Evolutionary conservation across 2,797 vertebrate genomes (phyloP), one percentile per base, ranked within the genome.

Genomic region (Enteromius trimaculatus): DNA sequence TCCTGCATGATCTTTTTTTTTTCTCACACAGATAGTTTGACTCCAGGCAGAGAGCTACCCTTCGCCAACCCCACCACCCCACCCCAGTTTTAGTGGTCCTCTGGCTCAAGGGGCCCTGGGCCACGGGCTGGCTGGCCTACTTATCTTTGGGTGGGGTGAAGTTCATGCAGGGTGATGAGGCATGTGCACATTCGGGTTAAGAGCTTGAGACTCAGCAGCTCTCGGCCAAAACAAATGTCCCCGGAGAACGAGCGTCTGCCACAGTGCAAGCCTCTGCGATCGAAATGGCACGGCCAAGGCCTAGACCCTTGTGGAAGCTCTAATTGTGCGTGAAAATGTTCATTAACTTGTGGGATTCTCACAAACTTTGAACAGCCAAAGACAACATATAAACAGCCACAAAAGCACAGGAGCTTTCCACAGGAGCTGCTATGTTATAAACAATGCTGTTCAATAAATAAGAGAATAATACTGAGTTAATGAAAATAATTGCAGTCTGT

Each of bases 321-420:
- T 90, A 90, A 91, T 90, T 86, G 87, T 84, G 89, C 87, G 72
- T 89, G 83, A 90, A 90, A 90, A 90, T 84, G 58, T 88, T 90
- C 83, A 89, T 89, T 88, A 89, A 86, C 86, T 88, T 88, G 74
- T 83, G 83, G 86, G 75, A 89, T 87, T 84, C 82, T 86, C 80
- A 60, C 23, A 21, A 89, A 84, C 76, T 85, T 84, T 31, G 9
- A 82, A 79, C 21, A 68, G 64, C 79, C 85, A 87, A 76, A 85
- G 82, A 87, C 69, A 87, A 80, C 79, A 86, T 75, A 76, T 79
- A 68, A 85, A 79, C 79, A 78, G 82, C 72, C 62, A 37, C 62
- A 83, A 85, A 42, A 87, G 68, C 55, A 29, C 11, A 60, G 66
- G 49, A 1, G 31, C 17, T 78, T 70, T 51, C 66, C 19, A 3